phyloP scores from a whole-genome alignment of 2,113 vertebrate genomes.

The Hippocampus barbouri region DNA sequence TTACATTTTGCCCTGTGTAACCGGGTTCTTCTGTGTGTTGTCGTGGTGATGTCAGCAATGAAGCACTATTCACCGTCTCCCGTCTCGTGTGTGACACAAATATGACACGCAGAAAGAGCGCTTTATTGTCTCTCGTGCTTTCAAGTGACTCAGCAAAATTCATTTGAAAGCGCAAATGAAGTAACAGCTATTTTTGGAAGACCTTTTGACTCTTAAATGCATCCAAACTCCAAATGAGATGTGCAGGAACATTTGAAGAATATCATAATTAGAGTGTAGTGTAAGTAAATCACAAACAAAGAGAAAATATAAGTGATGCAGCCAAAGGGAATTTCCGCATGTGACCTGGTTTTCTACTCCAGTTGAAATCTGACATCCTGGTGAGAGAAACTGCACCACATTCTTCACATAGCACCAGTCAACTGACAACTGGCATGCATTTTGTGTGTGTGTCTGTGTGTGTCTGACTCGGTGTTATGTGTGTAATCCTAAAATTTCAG shows the following conservation, averaged over 20 bases:
- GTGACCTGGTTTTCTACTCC: conserved; percentile 16
- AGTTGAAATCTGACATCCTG: conserved; percentile 25
- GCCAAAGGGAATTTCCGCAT: conserved; percentile 4
- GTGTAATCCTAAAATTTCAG: neutral
- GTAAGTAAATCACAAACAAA: neutral
- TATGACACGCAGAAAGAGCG: conserved; percentile 9
- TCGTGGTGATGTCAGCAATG: conserved; percentile 4
- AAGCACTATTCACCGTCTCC: neutral
- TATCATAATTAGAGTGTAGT: neutral
- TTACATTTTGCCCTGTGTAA: neutral
- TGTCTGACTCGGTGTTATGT: neutral
- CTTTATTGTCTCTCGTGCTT: conserved; percentile 13
- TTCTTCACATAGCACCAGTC: conserved; percentile 30
- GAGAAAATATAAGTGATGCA: conserved; percentile 12
- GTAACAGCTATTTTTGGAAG: conserved; percentile 33
- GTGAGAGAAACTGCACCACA: conserved; percentile 18
- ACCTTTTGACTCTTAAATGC: conserved; percentile 13
- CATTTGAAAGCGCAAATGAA: conserved; percentile 11
- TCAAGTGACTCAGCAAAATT: conserved; percentile 33
- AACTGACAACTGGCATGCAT: conserved; percentile 1
- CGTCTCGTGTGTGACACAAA: conserved; percentile 22
- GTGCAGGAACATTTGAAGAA: conserved; percentile 2
- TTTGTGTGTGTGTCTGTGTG: neutral
- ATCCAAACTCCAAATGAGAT: conserved; percentile 1
- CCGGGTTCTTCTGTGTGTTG: neutral